phyloP scores from a whole-genome alignment of 2,888 invertebrate species.

The Argyresthia albistria region DNA sequence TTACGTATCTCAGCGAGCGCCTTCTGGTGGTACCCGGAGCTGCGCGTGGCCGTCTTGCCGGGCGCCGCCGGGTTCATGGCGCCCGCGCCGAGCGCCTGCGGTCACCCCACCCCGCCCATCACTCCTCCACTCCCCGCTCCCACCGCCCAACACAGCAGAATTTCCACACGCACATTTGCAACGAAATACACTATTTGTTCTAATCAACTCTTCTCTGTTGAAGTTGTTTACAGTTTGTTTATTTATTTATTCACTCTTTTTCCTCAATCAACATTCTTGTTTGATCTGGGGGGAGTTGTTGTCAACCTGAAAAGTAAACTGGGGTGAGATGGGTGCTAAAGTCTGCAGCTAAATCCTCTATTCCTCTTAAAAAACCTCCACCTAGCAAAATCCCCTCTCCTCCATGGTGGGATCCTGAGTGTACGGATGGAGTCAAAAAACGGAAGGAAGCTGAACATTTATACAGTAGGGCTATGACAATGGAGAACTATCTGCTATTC shows the following conservation, averaged over 20 bases:
- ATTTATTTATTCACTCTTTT: neutral
- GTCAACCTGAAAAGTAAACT: neutral
- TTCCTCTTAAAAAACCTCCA: too few relatives aligned
- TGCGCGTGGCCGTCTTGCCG: constrained; percentile 77
- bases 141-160: constrained; percentile 36
- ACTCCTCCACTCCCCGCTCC: constrained; percentile 45
- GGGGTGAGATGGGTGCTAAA: neutral
- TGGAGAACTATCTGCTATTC: too few relatives aligned
- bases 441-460: too few relatives aligned
- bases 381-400: too few relatives aligned
- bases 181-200: neutral
- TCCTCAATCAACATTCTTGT: neutral
- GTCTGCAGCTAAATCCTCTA: too few relatives aligned
- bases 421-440: too few relatives aligned
- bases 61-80: constrained; percentile 77
- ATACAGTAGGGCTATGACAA: too few relatives aligned
- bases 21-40: constrained; percentile 88
- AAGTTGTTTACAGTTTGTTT: neutral
- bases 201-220: neutral
- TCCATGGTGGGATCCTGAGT: too few relatives aligned
- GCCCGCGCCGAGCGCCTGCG: constrained; percentile 68
- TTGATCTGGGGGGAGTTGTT: neutral
- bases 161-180: constrained; percentile 17
- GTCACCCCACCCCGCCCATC: constrained; percentile 70
- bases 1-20: constrained; percentile 90